Evolutionary conservation across 2,888 invertebrate genomes (phyloP), one percentile per base, ranked within the genome.

Genomic region (Sisyra nigra): DNA sequence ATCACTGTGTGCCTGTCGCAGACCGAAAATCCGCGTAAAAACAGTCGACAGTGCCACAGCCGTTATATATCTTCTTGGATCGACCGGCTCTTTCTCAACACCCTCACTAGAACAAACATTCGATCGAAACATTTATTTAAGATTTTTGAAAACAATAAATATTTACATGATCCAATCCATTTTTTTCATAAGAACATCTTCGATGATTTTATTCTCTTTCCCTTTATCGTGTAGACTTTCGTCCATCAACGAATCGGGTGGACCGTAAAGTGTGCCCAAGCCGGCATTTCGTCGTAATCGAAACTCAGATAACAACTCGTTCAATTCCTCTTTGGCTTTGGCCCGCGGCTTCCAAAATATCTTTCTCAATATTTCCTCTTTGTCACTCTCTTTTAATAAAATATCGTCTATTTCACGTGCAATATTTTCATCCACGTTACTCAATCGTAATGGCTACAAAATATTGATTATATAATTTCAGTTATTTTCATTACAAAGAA

Each of bases 331-430:
- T 55, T 82, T 80, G 5, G 89, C 88, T 52, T 81, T 76, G 49
- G 76, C 74, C 32, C 94, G 72, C 41, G 93, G 89, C 55, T 89
- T 87, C 66, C 82, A 78, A 61, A 97, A 97, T 48, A 87, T 85
- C 61, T 80, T 81, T 44, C 91, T 73, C 42, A 94, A 68, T 49
- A 83, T 76, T 59, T 92, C 92, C 56, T 92, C 93, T 57, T 89
- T 91, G 54, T 92, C 91, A n/a, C 31, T 17, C 59, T 89, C 88
- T 52, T 79, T 77, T 46, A 77, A 73, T 54, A 94, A 68, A 24
- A 83, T 83, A 53, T 86, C 82, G 59, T 93, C 91, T 42, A 92
- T 88, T 67, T 91, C 89, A 48, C 85, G 77, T 9, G 88, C 87
- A 59, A 89, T 74, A 52, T 80, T 80, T 58, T 93, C 92, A 54